These are phyloP conservation scores for Lycophotia porphyrea DNA, from an alignment of 2,888 invertebrate species.

Conservation along the genomic window DNA sequence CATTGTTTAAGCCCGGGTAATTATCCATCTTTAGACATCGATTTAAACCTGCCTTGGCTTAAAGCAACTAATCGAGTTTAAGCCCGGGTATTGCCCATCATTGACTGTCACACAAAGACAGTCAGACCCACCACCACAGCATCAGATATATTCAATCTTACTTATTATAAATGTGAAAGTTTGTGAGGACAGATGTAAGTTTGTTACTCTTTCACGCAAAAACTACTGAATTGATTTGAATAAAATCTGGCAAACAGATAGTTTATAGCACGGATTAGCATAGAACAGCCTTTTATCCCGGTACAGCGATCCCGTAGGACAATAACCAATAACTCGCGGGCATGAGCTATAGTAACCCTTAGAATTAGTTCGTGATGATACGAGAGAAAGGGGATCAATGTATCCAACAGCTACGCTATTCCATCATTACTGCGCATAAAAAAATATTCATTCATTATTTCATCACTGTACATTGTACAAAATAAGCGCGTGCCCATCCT, in stretches of 20 bases:
- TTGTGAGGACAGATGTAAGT: neutral
- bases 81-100: neutral
- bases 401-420: neutral
- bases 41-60: neutral
- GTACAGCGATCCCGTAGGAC: neutral
- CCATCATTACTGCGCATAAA: neutral
- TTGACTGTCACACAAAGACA: neutral
- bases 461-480: constrained; percentile 5
- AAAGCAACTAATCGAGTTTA: neutral
- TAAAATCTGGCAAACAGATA: neutral
- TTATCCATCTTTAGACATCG: neutral
- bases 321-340: neutral
- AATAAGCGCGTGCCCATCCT: constrained; percentile 62
- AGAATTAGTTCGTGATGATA: neutral
- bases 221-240: neutral
- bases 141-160: neutral
- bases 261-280: neutral
- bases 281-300: neutral
- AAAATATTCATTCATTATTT: neutral
- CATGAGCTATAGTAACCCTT: neutral
- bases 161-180: neutral
- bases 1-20: neutral
- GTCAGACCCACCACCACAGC: neutral
- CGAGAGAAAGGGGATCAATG: neutral
- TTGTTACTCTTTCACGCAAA: neutral